Evolutionary conservation across 2,888 invertebrate species (phyloP).

Genomic region (Catocala sponsa): DNA sequence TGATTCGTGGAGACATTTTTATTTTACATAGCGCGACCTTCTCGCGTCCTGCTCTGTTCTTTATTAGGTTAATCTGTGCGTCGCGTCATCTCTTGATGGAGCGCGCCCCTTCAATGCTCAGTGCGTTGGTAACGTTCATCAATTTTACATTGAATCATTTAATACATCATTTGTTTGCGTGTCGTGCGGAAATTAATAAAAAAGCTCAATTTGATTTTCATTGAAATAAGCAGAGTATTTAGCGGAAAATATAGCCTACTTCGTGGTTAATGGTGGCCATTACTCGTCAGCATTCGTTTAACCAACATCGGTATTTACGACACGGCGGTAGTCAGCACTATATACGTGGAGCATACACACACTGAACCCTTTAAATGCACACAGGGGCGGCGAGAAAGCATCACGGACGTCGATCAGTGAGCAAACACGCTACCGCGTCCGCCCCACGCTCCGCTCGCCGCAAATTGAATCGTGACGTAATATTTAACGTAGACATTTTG

Average conservation of each 20-base stretch:
- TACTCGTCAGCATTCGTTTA: constrained; percentile 34
- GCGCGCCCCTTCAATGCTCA: constrained; percentile 18
- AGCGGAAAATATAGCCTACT: constrained; percentile 38
- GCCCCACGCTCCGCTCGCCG: constrained; percentile 48
- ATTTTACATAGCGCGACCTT: constrained; percentile 38
- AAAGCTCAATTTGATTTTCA: constrained; percentile 42
- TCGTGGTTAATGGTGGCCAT: constrained; percentile 25
- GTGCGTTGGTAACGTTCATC: constrained; percentile 36
- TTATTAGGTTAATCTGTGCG: constrained; percentile 27
- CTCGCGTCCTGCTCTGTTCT: constrained; percentile 22
- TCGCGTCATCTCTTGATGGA: constrained; percentile 23
- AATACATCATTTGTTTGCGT: constrained; percentile 45
- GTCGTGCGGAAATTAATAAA: constrained; percentile 40
- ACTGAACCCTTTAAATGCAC: constrained; percentile 33
- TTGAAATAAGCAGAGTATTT: constrained; percentile 44
- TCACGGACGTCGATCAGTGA: constrained; percentile 35
- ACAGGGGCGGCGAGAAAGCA: constrained; percentile 22
- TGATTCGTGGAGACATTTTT: constrained; percentile 47
- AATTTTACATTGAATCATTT: constrained; percentile 31
- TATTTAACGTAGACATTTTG: constrained; percentile 67
- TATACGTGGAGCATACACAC: constrained; percentile 17
- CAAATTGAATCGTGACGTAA: constrained; percentile 69
- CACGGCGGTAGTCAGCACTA: constrained; percentile 3
- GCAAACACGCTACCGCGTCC: constrained; percentile 49
- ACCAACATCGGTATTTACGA: constrained; percentile 25